These are phyloP conservation scores for Cryptotis parvus DNA, from an alignment of 2,113 vertebrate genomes.

Conservation along the genomic window DNA sequence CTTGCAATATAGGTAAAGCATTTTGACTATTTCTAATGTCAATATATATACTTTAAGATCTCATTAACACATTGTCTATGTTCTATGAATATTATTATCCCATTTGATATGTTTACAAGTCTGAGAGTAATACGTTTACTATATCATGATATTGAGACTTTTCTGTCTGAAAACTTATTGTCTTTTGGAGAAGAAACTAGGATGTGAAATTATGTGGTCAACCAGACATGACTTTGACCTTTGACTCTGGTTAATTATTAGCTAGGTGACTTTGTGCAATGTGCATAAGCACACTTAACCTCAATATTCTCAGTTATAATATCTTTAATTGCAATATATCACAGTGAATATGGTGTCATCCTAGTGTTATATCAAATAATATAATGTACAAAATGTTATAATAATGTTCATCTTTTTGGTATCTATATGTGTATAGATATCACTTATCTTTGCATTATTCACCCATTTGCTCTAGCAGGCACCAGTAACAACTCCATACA, in stretches of 20 bases:
- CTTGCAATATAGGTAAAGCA: not conserved
- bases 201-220: not conserved
- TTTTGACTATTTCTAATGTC: not conserved
- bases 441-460: too few species aligned
- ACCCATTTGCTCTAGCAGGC: too few species aligned
- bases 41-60: not conserved
- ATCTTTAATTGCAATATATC: not conserved
- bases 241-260: not conserved
- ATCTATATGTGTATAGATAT: not conserved
- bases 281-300: not conserved
- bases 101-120: not conserved
- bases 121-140: not conserved
- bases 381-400: not conserved
- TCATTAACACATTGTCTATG: not conserved
- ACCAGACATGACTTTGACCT: not conserved
- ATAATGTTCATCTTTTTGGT: not conserved
- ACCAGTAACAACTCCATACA: too few species aligned
- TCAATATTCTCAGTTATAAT: not conserved
- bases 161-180: not conserved
- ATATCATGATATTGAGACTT: fast-evolving
- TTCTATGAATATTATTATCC: not conserved
- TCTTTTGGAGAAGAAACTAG: not conserved
- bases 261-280: not conserved
- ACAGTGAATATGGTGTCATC: not conserved
- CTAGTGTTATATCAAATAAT: not conserved